Evolutionary conservation across 2,888 invertebrate genomes (phyloP), one percentile per base, ranked within the genome.

Genomic region (Eubasilissa splendida): DNA sequence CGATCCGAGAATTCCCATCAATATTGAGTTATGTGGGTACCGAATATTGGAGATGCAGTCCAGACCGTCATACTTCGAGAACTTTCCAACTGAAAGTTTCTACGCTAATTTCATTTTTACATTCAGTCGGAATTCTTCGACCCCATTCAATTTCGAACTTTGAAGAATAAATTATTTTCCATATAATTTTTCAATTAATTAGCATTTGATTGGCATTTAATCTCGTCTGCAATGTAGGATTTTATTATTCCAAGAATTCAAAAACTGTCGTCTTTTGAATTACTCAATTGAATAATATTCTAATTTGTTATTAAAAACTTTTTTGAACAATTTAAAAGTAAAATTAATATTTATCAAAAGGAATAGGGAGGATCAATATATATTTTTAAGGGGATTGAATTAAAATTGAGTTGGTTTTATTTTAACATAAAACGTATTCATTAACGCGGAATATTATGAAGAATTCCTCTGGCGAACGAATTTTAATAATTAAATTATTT

Each of bases 171-270:
- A 42, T 42, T 42, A 42, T 42, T 42, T 42, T 42, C 42, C 42
- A 68, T 50, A 50, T 68, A 14, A 68, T 14, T n/a, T 54, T 71
- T 54, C 7, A 8, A 54, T 71, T 71, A 71, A 71, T 71, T 71
- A 54, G 54, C 71, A 54, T 71, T 71, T 71, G 54, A 68, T 68
- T 68, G 68, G 68, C 68, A 68, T 68, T 50, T 68, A 68, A 68
- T 14, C 70, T 70, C 8, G 31, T 70, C 53, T 70, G 53, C 22
- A 54, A 53, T 4, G 58, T 58, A 10, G 11, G 11, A 58, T 52
- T 68, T 68, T 33, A 52, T 10, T 11, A 10, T 68, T 50, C 22
- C 22, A 53, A 71, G 52, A 71, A 71, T 71, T 71, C 54, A 71
- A 71, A 53, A 14, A 71, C 54, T 31, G 71, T 8, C 71, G 71